Evolutionary conservation across 2,113 vertebrate species (phyloP).

Genomic region (Urocitellus parryii): DNA sequence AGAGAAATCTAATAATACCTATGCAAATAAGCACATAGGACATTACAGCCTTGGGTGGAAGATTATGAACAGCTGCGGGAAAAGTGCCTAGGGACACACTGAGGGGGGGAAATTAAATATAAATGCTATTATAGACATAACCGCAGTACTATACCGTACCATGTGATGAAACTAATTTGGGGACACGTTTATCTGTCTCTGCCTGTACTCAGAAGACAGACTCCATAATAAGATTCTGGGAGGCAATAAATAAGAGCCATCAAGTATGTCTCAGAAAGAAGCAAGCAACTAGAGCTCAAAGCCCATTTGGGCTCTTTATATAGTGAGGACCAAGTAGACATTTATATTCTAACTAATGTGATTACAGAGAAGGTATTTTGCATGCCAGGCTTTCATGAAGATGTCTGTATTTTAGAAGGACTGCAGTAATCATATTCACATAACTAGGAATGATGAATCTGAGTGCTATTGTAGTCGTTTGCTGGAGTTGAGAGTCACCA

Average conservation of each 20-base stretch:
- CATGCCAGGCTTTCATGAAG: background rate
- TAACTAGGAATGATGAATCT: background rate
- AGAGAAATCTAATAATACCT: background rate
- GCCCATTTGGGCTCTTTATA: background rate
- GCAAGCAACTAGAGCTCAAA: conserved; percentile 3
- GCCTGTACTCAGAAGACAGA: conserved; percentile 3
- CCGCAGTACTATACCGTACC: background rate
- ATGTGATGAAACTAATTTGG: background rate
- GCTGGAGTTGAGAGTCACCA: background rate
- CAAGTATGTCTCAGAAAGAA: background rate
- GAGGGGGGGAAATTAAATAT: background rate
- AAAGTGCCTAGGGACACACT: background rate
- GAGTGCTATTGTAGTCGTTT: background rate
- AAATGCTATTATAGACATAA: background rate
- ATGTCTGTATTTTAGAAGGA: background rate
- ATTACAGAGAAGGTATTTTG: background rate
- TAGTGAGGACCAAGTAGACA: background rate
- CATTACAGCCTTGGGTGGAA: background rate
- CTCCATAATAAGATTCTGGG: background rate
- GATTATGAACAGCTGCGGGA: background rate
- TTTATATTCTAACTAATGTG: background rate
- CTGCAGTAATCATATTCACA: background rate
- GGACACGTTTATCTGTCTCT: background rate
- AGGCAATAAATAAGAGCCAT: background rate
- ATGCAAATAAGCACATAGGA: background rate